Conservation (phyloP, 2,888 invertebrate species). For the Drosophila prostipennis region DNA sequence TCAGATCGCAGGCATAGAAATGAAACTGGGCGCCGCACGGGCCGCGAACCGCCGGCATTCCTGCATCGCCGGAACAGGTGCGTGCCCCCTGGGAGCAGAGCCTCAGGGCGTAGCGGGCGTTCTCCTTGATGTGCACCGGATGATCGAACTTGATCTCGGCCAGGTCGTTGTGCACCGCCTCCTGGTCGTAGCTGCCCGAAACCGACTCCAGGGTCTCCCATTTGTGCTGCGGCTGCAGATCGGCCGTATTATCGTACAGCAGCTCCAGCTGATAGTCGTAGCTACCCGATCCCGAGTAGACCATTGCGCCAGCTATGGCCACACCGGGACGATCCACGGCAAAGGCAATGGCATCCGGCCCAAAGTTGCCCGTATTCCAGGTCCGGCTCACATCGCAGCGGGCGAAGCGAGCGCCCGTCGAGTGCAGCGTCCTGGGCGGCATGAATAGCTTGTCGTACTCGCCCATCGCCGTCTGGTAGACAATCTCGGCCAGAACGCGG, state of each 20-base stretch:
- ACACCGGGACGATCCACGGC: slow-evolving; percentile 96
- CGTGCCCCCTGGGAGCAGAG: slow-evolving; percentile 95
- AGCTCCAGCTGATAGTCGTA: slow-evolving; percentile 97
- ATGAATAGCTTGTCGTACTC: slow-evolving; percentile 85
- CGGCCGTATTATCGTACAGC: slow-evolving; percentile 89
- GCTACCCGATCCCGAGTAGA: slow-evolving; percentile 94
- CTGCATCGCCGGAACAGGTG: slow-evolving; percentile 97
- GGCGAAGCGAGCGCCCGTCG: slow-evolving; percentile 95
- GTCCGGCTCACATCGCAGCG: slow-evolving; percentile 94
- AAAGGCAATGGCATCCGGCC: slow-evolving; percentile 98
- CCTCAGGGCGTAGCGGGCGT: slow-evolving; percentile 94
- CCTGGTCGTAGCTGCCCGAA: slow-evolving; percentile 92
- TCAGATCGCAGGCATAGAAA: slow-evolving; percentile 95
- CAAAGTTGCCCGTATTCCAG: slow-evolving; percentile 99
- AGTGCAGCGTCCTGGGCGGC: slow-evolving; percentile 90
- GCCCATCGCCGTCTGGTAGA: slow-evolving; percentile 90
- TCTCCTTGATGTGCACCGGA: slow-evolving; percentile 94
- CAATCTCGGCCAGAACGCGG: slow-evolving; percentile 94
- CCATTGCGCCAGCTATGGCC: slow-evolving; percentile 93
- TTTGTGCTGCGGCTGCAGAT: slow-evolving; percentile 86
- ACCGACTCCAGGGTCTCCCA: slow-evolving; percentile 95
- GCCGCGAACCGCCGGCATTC: slow-evolving; percentile 93
- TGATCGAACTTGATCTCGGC: slow-evolving; percentile 96
- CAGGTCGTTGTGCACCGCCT: slow-evolving; percentile 94
- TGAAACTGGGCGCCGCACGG: slow-evolving; percentile 96